Base-by-base conservation (phyloP, 1,140 invertebrate species). In the Diabrotica virgifera region DNA sequence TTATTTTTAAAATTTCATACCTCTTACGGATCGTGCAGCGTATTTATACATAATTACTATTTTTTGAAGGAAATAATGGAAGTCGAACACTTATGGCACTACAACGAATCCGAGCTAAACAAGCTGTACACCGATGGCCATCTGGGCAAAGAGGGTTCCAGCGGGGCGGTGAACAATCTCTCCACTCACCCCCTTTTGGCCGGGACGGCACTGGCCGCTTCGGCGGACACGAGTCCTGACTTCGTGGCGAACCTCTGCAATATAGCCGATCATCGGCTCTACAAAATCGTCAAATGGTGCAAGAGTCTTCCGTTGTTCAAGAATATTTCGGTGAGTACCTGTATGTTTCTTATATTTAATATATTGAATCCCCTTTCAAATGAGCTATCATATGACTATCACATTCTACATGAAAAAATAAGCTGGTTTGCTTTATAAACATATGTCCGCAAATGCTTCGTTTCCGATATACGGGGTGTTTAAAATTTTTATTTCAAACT, bases 251-350 rank as follows among this genome's bases (percentile, higher is more conserved):
- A 93, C 78, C 82, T 96, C 71, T 95, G 93, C 82, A 92, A 93
- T 78, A 95, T 98, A 63, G 95, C 95, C 50, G 96, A 98, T 80
- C 92, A 97, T 80, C 82, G 95, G 40, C 85, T 99, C 0, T 98
- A 98, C 78, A 97, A 97, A 82, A 96, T 99, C 70, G 96, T 99
- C 60, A 96, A 97, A 77, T 99, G 96, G 96, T 97, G 96, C 81
- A 95, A 98, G 79, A 96, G 94, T 80, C 81, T 98, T 76, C 96
- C 96, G 9, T 85, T 98, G 5, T 98, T 99, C 79, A 95, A 96
- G 78, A 94, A 96, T 80, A 97, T 98, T 73, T 92, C 93, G 66
- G 91, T 93, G 71, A 82, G 85, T 82, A 24, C n/a, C n/a, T n/a
- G n/a, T n/a, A n/a, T n/a, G n/a, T n/a, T n/a, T n/a, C n/a, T n/a